These are phyloP conservation scores for Sander lucioperca DNA, from an alignment of 2,113 vertebrate genomes.

Conservation along the genomic window DNA sequence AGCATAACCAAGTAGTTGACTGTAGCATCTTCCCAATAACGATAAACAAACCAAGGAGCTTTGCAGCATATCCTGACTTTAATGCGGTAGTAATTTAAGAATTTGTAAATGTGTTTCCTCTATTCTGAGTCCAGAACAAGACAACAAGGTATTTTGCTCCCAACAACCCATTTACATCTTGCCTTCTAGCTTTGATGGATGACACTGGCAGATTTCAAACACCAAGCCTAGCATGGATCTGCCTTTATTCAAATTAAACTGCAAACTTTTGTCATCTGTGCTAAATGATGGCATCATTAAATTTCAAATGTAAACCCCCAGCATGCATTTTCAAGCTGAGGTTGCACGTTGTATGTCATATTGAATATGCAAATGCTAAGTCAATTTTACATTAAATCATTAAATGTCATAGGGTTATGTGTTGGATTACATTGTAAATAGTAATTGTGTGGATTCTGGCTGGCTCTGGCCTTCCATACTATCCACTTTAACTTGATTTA, in stretches of 20 bases:
- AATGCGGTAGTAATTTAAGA: not conserved
- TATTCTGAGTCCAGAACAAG: not conserved
- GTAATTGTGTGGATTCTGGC: not conserved
- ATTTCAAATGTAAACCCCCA: not conserved
- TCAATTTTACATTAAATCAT: not conserved
- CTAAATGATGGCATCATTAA: not conserved
- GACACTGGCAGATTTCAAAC: not conserved
- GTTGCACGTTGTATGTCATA: not conserved
- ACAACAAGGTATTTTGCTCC: not conserved
- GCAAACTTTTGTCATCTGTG: slow-evolving; percentile 18
- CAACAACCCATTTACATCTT: not conserved
- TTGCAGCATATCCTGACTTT: not conserved
- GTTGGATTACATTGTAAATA: not conserved
- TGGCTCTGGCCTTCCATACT: not conserved
- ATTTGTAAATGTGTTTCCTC: not conserved
- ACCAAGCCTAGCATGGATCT: not conserved
- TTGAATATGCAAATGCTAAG: slow-evolving; percentile 7
- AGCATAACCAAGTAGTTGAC: slow-evolving; percentile 1
- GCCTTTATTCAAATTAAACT: slow-evolving; percentile 12
- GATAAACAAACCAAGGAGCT: not conserved
- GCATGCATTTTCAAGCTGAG: slow-evolving; percentile 18
- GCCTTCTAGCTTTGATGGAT: not conserved
- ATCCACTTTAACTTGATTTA: not conserved
- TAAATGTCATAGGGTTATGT: not conserved
- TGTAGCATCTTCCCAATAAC: not conserved